phyloP scores from a whole-genome alignment of 1,140 invertebrate genomes.

The Tetragonula clypearis region DNA sequence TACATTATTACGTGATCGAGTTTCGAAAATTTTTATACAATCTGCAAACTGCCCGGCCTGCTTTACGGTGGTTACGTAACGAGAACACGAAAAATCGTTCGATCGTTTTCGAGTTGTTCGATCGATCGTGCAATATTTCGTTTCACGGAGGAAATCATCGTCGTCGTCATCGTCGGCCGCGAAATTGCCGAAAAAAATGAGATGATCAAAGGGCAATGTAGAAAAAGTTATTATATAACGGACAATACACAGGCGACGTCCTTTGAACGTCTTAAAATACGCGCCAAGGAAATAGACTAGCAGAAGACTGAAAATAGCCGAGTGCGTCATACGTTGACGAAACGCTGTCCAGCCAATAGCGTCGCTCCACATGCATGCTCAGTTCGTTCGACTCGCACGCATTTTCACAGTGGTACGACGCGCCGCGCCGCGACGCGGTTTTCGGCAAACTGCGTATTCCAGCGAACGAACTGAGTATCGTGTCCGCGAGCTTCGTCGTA shows the following conservation, averaged over 20 bases:
- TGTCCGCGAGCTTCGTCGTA: too few species aligned
- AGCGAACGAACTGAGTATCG: neutral
- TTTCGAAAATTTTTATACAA: slow-evolving; percentile 15
- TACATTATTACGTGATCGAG: slow-evolving; percentile 27
- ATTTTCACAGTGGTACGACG: slow-evolving; percentile 18
- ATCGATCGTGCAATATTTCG: slow-evolving; percentile 67
- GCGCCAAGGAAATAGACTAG: slow-evolving; percentile 81
- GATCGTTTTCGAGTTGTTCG: neutral
- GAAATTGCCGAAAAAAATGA: neutral
- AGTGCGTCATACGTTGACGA: slow-evolving; percentile 70
- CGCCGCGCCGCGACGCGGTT: slow-evolving; percentile 1
- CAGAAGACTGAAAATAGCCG: slow-evolving; percentile 79
- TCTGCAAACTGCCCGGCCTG: too few species aligned
- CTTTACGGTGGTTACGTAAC: slow-evolving; percentile 9
- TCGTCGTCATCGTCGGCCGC: too few species aligned
- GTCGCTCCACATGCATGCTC: slow-evolving; percentile 81
- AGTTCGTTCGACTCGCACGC: slow-evolving; percentile 32
- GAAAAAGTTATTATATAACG: slow-evolving; percentile 52
- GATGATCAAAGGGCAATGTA: slow-evolving; percentile 70
- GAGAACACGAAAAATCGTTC: too few species aligned
- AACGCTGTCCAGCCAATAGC: slow-evolving; percentile 73
- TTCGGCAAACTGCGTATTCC: neutral
- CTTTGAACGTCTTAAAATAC: slow-evolving; percentile 81
- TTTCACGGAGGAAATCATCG: slow-evolving; percentile 41
- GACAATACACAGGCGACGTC: slow-evolving; percentile 68